Percentiles rank a stretch among this genome's conserved stretches.
These are phyloP conservation scores for Ectropis crepuscularia DNA, from an alignment of 2,888 invertebrate genomes.

Conservation along the genomic window DNA sequence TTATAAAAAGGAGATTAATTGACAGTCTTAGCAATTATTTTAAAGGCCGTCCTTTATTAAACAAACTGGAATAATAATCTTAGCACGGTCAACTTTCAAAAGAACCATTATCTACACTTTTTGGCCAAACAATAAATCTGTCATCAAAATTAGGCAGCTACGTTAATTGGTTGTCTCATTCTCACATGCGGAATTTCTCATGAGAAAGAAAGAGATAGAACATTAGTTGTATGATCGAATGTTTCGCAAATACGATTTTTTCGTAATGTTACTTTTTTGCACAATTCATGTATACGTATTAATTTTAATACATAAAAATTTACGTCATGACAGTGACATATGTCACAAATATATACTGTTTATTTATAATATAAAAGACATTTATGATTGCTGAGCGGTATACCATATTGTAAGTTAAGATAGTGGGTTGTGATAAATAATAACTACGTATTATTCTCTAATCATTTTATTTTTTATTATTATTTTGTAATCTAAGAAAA, in stretches of 20 bases:
- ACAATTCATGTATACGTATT: constrained; percentile 55
- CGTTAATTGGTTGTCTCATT: too few relatives aligned
- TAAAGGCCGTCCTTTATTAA: too few relatives aligned
- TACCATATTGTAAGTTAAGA: constrained; percentile 55
- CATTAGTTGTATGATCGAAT: constrained; percentile 1
- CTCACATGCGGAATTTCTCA: too few relatives aligned
- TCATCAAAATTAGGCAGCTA: too few relatives aligned
- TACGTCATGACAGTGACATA: constrained; percentile 51
- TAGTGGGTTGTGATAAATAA: constrained; percentile 36
- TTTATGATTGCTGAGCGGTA: constrained; percentile 57
- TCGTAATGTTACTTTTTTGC: constrained; percentile 28
- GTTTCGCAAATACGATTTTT: constrained; percentile 22
- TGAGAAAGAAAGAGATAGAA: too few relatives aligned
- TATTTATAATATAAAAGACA: constrained; percentile 54
- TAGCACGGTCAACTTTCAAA: too few relatives aligned
- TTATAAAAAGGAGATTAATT: too few relatives aligned
- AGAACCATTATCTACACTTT: too few relatives aligned
- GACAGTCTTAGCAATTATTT: too few relatives aligned
- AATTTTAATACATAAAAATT: constrained; percentile 35
- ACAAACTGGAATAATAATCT: too few relatives aligned
- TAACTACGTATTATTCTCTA: constrained; percentile 25
- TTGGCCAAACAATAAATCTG: too few relatives aligned
- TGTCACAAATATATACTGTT: constrained; percentile 47
- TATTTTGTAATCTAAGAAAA: not conserved
- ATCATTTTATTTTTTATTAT: constrained; percentile 11